phyloP scores from a whole-genome alignment of 1,140 invertebrate species.

The Babylonia areolata region DNA sequence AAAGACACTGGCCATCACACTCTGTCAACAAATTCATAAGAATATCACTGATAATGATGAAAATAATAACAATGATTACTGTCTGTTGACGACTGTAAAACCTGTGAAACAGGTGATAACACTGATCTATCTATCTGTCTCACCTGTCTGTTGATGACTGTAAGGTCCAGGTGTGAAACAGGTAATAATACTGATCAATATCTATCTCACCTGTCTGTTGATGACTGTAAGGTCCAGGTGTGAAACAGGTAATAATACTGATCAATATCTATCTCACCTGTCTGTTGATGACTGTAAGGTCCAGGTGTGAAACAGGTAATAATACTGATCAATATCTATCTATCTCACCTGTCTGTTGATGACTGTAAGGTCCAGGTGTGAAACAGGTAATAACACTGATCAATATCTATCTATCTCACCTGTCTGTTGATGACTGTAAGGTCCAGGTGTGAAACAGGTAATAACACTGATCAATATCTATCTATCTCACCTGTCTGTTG shows the following conservation, averaged over 20 bases:
- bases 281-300: neutral
- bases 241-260: too few relatives aligned
- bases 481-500: neutral
- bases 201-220: too few relatives aligned
- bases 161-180: neutral
- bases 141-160: neutral
- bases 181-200: too few relatives aligned
- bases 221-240: too few relatives aligned
- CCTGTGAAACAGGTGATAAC: neutral
- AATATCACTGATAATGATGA: too few relatives aligned
- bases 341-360: neutral
- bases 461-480: neutral
- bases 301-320: neutral
- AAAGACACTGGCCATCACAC: slow-evolving; percentile 12
- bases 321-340: neutral
- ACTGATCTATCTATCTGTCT: neutral
- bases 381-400: too few relatives aligned
- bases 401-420: neutral
- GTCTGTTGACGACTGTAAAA: too few relatives aligned
- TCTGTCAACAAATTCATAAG: too few relatives aligned
- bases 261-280: neutral
- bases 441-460: neutral
- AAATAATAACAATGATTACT: too few relatives aligned
- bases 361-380: neutral
- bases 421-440: neutral